These are phyloP conservation scores for Celastrina argiolus DNA, from an alignment of 2,888 invertebrate species.

Conservation along the genomic window DNA sequence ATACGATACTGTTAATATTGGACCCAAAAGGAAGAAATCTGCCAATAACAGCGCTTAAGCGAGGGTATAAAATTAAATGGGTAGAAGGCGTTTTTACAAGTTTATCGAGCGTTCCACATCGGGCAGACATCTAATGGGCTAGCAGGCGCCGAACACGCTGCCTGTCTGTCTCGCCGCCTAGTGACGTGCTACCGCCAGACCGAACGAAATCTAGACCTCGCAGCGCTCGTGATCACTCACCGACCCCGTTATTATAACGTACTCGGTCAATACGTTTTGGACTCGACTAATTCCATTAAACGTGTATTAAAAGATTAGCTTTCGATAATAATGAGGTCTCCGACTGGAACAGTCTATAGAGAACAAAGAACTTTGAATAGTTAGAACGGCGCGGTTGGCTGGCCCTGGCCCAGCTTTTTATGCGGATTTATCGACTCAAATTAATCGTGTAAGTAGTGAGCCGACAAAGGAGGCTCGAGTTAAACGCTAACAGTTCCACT, in stretches of 20 bases:
- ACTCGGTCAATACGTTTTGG: slow-evolving; percentile 34
- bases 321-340: slow-evolving; percentile 38
- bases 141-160: slow-evolving; percentile 71
- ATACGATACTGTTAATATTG: slow-evolving; percentile 67
- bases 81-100: slow-evolving; percentile 76
- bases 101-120: slow-evolving; percentile 77
- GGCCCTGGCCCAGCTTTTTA: slow-evolving; percentile 68
- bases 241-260: slow-evolving; percentile 42
- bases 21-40: slow-evolving; percentile 67
- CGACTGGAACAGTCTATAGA: slow-evolving; percentile 43
- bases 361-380: slow-evolving; percentile 68
- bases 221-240: slow-evolving; percentile 47
- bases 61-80: slow-evolving; percentile 75
- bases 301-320: slow-evolving; percentile 49
- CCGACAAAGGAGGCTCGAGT: slow-evolving; percentile 67
- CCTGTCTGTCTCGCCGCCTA: slow-evolving; percentile 64
- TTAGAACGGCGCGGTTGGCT: slow-evolving; percentile 63
- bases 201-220: slow-evolving; percentile 46
- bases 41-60: slow-evolving; percentile 74
- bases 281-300: slow-evolving; percentile 37
- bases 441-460: slow-evolving; percentile 74
- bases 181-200: slow-evolving; percentile 48
- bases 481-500: slow-evolving; percentile 67
- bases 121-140: slow-evolving; percentile 72
- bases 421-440: slow-evolving; percentile 76